Evolutionary conservation across 1,140 invertebrate species (phyloP).

Genomic region (Mya arenaria): DNA sequence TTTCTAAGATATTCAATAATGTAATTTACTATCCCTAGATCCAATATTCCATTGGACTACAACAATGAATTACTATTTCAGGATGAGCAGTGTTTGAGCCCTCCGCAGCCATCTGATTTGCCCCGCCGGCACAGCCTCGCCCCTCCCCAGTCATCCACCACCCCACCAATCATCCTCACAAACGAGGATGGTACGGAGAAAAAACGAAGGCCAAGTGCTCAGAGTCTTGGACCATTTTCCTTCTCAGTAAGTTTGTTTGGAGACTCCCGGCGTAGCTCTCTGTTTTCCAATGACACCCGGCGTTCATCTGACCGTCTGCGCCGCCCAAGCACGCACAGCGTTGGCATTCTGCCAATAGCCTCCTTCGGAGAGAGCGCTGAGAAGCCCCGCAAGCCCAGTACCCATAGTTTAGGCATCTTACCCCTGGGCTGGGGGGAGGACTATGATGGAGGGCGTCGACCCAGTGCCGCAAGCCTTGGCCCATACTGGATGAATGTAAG

Average conservation of each 20-base stretch:
- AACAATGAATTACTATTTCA: too few species aligned
- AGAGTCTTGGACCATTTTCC: conserved; percentile 75
- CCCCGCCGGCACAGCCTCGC: conserved; percentile 73
- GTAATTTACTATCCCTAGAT: too few species aligned
- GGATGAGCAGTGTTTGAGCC: conserved; percentile 69
- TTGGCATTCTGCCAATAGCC: conserved; percentile 74
- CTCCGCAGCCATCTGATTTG: conserved; percentile 64
- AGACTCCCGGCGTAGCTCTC: conserved; percentile 68
- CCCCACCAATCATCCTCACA: conserved; percentile 71
- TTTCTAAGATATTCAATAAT: too few species aligned
- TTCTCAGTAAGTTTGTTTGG: conserved; percentile 76
- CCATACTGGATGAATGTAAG: conserved; percentile 70
- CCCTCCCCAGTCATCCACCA: conserved; percentile 65
- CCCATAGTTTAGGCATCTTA: conserved; percentile 76
- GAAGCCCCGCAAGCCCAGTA: conserved; percentile 72
- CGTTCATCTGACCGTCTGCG: conserved; percentile 65
- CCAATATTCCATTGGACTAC: too few species aligned
- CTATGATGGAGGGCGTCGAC: conserved; percentile 67
- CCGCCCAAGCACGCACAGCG: conserved; percentile 74
- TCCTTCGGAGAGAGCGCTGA: conserved; percentile 76
- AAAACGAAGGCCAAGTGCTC: conserved; percentile 73
- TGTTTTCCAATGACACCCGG: conserved; percentile 54
- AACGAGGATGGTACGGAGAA: conserved; percentile 70
- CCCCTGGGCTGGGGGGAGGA: conserved; percentile 71
- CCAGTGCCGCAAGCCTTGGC: conserved; percentile 73